phyloP scores from a whole-genome alignment of 1,140 invertebrate genomes.

The Apis florea region DNA sequence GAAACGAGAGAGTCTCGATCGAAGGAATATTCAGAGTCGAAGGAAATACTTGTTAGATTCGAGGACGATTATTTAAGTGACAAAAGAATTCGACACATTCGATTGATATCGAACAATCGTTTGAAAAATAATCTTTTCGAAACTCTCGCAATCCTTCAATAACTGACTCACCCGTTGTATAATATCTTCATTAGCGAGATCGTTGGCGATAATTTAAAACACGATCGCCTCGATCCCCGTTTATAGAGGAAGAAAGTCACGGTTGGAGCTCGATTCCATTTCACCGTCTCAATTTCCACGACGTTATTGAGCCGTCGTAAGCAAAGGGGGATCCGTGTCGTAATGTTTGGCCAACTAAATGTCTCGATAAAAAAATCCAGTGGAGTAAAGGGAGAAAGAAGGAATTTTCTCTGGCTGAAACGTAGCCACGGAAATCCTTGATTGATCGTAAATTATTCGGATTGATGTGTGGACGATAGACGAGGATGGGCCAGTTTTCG shows the following conservation, averaged over 20 bases:
- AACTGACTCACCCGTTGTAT: no score
- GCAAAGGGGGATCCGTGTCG: background rate
- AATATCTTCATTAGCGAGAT: no score
- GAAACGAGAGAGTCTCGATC: background rate
- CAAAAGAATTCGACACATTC: no score
- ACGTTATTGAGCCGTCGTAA: background rate
- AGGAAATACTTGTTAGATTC: no score
- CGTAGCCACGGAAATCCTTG: background rate
- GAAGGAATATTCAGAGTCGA: background rate
- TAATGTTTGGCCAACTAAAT: background rate
- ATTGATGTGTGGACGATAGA: conserved; percentile 12
- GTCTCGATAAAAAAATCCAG: conserved; percentile 1
- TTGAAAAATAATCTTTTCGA: no score
- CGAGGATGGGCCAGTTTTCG: background rate
- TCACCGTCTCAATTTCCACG: conserved; percentile 16
- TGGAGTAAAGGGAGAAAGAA: background rate
- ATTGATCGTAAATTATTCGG: conserved; percentile 42
- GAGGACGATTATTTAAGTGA: no score
- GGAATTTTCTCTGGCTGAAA: background rate
- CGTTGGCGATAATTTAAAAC: conserved; percentile 38
- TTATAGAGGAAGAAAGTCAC: conserved; percentile 10
- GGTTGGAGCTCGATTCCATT: conserved; percentile 24
- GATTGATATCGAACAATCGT: no score
- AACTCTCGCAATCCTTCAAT: no score
- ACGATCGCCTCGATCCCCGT: conserved; percentile 12